A percentile compares a stretch with the other conserved stretches of the same genome.
Conservation (phyloP, 2,888 invertebrate species). For the Melanostoma mellinum region DNA sequence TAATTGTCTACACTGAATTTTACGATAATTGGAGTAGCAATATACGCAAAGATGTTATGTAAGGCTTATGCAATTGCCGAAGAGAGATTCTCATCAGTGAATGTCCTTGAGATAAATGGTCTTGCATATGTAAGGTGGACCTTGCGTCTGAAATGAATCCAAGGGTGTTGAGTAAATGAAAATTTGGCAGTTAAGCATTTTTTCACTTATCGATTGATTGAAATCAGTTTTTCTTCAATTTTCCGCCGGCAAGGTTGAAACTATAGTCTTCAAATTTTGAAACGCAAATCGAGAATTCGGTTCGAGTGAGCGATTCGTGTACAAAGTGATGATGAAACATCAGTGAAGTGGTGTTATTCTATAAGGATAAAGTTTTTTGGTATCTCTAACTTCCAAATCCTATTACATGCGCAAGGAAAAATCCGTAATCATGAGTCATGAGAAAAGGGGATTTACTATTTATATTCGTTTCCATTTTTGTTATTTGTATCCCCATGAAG, state of each 20-base stretch:
- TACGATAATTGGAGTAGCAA: constrained; percentile 62
- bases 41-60: constrained; percentile 12
- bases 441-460: constrained; percentile 41
- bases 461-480: constrained; percentile 20
- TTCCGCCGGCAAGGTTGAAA: constrained; percentile 48
- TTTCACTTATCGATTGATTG: constrained; percentile 37
- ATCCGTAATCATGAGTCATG: constrained; percentile 30
- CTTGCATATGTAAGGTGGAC: constrained; percentile 24
- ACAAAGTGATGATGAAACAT: constrained; percentile 3
- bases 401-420: constrained; percentile 38
- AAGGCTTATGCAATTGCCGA: constrained; percentile 40
- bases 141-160: neutral
- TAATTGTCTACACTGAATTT: constrained; percentile 54
- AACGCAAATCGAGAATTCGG: neutral
- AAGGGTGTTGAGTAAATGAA: constrained; percentile 12
- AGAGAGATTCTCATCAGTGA: constrained; percentile 1
- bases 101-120: constrained; percentile 50
- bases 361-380: constrained; percentile 7
- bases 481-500: constrained; percentile 20
- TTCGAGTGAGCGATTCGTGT: neutral
- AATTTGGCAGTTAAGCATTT: constrained; percentile 19
- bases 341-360: constrained; percentile 37
- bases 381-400: constrained; percentile 48
- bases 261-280: neutral
- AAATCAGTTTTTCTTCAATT: constrained; percentile 60